Conservation (phyloP, 2,888 invertebrate species). For the Trichogramma dendrolimi region DNA sequence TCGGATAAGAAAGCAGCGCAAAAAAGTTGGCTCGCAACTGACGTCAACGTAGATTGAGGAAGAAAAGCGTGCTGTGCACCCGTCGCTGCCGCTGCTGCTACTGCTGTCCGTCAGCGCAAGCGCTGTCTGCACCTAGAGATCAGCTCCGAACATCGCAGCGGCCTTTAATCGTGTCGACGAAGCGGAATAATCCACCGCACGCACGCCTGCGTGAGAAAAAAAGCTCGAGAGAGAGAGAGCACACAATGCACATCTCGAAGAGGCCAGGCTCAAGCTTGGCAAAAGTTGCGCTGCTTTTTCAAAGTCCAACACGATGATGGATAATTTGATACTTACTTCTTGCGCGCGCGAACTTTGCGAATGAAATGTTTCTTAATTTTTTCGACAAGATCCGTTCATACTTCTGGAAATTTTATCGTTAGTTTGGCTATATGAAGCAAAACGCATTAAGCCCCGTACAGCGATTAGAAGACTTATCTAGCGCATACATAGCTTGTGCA, state of each 20-base stretch:
- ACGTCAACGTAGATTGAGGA: conserved; percentile 22
- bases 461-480: no score
- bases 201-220: conserved; percentile 13
- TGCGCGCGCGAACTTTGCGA: no score
- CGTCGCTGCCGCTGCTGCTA: not conserved
- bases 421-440: no score
- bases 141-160: not conserved
- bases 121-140: not conserved
- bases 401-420: no score
- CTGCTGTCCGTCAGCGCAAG: not conserved
- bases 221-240: conserved; percentile 17
- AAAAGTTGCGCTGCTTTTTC: no score
- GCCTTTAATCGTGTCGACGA: conserved; percentile 25
- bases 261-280: not conserved
- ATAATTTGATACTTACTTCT: conserved; percentile 12
- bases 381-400: no score
- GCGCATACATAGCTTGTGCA: no score
- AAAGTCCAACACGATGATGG: conserved; percentile 2
- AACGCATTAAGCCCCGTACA: no score
- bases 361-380: no score
- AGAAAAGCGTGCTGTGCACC: conserved; percentile 16
- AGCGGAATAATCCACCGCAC: conserved; percentile 25
- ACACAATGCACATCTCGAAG: not conserved
- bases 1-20: no score
- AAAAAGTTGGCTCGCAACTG: conserved; percentile 2